Evolutionary conservation across 2,888 invertebrate genomes (phyloP).

Genomic region (Caenorhabditis sp.): DNA sequence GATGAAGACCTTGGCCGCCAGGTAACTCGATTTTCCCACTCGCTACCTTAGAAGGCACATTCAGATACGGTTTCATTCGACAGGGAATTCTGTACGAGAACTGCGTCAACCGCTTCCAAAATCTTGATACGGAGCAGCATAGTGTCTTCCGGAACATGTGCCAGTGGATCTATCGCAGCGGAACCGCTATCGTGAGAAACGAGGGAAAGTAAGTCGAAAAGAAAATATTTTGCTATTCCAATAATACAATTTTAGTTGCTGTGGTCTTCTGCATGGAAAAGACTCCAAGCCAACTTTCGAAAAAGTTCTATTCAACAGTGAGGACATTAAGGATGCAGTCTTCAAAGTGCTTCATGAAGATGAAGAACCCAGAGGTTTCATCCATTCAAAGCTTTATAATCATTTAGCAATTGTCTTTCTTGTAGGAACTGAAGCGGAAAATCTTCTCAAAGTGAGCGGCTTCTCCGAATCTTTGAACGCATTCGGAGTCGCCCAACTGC

Average conservation of each 20-base stretch:
- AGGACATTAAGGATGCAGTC: slow-evolving; percentile 59
- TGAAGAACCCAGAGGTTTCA: slow-evolving; percentile 31
- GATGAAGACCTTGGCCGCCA: slow-evolving; percentile 67
- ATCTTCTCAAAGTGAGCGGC: slow-evolving; percentile 43
- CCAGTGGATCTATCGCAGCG: slow-evolving; percentile 51
- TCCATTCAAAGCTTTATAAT: background rate
- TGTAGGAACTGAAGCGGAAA: slow-evolving; percentile 26
- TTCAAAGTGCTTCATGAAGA: slow-evolving; percentile 59
- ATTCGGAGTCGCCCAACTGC: slow-evolving; percentile 64
- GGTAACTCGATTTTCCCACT: background rate
- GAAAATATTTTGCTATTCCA: background rate
- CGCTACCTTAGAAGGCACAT: no score
- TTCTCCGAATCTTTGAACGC: slow-evolving; percentile 59
- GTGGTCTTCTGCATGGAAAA: slow-evolving; percentile 38
- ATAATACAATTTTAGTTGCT: slow-evolving; percentile 30
- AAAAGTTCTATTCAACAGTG: slow-evolving; percentile 53
- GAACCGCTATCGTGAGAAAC: slow-evolving; percentile 23
- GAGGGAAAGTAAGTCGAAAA: slow-evolving; percentile 47
- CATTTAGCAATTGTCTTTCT: background rate
- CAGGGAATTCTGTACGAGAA: slow-evolving; percentile 76
- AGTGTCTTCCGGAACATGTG: slow-evolving; percentile 64
- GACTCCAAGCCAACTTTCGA: slow-evolving; percentile 43
- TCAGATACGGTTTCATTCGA: slow-evolving; percentile 69
- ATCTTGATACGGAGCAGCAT: slow-evolving; percentile 42
- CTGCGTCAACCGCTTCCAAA: slow-evolving; percentile 63